Base-by-base conservation (phyloP, 2,113 vertebrate species). In the Trogon melanurus region DNA sequence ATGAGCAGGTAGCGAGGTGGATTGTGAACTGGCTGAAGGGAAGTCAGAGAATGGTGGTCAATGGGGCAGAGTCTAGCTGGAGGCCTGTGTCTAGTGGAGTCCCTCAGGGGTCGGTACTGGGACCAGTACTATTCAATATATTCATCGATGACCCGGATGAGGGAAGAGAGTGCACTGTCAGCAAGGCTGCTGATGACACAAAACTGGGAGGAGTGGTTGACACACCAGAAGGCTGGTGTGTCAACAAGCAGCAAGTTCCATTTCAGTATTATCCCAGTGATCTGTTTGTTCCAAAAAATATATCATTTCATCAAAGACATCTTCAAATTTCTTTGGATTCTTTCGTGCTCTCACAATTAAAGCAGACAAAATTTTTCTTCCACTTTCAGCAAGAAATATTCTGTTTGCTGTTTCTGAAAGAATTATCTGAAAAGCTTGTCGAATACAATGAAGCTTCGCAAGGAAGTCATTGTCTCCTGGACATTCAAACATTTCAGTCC, bases 291-390 rank as follows among this genome's bases (percentile, higher is more conserved):
- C 99, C 97, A 99, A 97, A 97, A 99, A 99, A 91, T 93, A 79
- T 71, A 99, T 99, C 99, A 99, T 99, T 97, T 99, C 99, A 91
- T 99, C 99, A 96, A 99, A 99, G 88, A 99, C 98, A 65, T 99
- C 99, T 96, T 99, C 99, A 95, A 99, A 99, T 96, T 99, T 99
- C 95, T 99, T 99, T 79, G 99, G 99, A 97, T 98, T 99, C 99
- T 99, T 99, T 71, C 98, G 98, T 64, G 99, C 99, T 98, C 98
- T 99, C 34, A 98, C 97, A 79, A 99, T 99, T 80, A 99, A 98
- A 38, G 99, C 98, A 53, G 99, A 99, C 88, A 99, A 97, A 88
- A 99, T 99, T 97, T 98, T 99, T 97, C 98, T 99, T 92, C 99
- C 99, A 4, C 98, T 98, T 79, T 99, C 98, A 29, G 98, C 98